Conservation (phyloP, 2,797 vertebrate species). For the Pipistrellus nathusii region DNA sequence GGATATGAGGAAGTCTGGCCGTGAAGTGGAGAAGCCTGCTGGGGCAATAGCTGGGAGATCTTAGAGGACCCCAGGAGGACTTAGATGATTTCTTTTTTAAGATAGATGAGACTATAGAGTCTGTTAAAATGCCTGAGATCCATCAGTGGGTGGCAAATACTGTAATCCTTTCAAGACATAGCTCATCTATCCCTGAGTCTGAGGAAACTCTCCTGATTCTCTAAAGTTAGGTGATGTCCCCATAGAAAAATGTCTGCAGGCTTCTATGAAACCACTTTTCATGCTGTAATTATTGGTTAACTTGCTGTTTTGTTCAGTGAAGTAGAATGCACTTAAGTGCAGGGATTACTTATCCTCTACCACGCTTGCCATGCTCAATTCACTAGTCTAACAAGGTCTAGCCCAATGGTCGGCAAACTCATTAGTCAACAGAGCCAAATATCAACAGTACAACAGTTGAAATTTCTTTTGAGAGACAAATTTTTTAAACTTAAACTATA, state of each 20-base stretch:
- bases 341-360: neutral
- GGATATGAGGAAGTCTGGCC: neutral
- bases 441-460: too few species aligned
- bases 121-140: neutral
- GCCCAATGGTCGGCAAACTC: too few species aligned
- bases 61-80: neutral
- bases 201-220: neutral
- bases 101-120: neutral
- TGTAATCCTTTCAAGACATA: neutral
- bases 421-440: too few species aligned
- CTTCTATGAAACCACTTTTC: neutral
- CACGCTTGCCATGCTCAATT: neutral
- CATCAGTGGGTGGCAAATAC: neutral
- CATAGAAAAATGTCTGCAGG: neutral
- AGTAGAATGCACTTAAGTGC: neutral
- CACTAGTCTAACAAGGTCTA: neutral
- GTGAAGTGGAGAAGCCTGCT: constrained; percentile 16
- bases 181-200: neutral
- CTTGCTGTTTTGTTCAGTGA: constrained; percentile 43
- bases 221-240: neutral
- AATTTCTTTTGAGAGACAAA: too few species aligned
- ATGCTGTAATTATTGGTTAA: neutral
- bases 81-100: neutral
- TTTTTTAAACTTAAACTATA: too few species aligned
- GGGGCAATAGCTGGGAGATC: constrained; percentile 38